Evolutionary conservation across 2,888 invertebrate genomes (phyloP), one percentile per base, ranked within the genome.

Genomic region (Pheosia gnoma): DNA sequence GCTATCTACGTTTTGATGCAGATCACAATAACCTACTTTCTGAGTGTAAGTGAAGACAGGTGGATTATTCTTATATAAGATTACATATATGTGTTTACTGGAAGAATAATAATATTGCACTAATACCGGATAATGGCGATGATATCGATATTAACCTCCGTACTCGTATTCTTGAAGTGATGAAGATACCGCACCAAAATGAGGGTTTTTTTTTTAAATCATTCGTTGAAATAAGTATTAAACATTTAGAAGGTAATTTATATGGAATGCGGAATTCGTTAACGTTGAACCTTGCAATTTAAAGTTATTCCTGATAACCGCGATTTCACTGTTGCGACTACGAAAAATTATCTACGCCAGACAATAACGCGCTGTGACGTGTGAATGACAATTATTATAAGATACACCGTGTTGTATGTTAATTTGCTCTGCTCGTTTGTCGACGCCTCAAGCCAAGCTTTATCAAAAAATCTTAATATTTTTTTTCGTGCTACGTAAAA

Each of bases 401-500:
- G 47, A 11, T n/a, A 47, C 47, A 47, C 47, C 9, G 45, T 45
- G 45, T 13, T 51, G 51, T 51, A 25, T 51, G 51, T 25, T 25
- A 51, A 51, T 25, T 51, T 51, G 51, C 3, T 51, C 7, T 51
- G 51, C 3, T 51, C 7, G 4, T 51, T 25, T 3, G 7, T 9
- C 25, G 10, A 51, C 51, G 51, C 51, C 25, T 25, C 51, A 3
- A 25, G 25, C 51, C 25, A 25, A 51, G 5, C 5, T 11, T 53
- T 53, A 53, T 53, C 37, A 36, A 1, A 37, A 37, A 37, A 53
- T 37, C 53, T 53, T 37, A 11, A 37, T 41, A 9, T 13, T 56
- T 66, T 41, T 13, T 13, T 56, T 66, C 57, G 54, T 57, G 57
- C 60, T 58, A 55, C 58, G 58, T 66, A 62, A 69, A 69, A 68